Base-by-base conservation (phyloP, 2,797 vertebrate genomes). In the Siniperca undulata region DNA sequence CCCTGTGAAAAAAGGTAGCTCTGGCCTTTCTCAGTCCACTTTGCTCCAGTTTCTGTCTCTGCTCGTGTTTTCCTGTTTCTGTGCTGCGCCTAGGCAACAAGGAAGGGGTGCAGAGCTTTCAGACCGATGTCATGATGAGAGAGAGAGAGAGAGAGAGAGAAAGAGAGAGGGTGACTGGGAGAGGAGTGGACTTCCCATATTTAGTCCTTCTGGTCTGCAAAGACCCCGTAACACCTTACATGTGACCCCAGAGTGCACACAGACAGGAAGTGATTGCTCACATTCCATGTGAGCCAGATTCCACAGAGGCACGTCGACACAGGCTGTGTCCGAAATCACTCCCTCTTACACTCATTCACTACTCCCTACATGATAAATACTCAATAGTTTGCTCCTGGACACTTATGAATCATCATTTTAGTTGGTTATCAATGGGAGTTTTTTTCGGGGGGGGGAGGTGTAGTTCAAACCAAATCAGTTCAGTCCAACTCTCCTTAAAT, bases 91-190 rank as follows among this genome's bases (percentile, higher is more conserved):
- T 62, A 75, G 91, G 93, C 93, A 95, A 95, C 94, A 87, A 78
- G 65, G 79, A 78, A 78, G 87, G 80, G 82, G 50, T 84, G 76
- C 84, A 74, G 85, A 68, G 68, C 77, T 77, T 87, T 77, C 77
- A 85, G 74, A 66, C 84, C 92, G 90, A 94, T 92, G 91, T 93
- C 93, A 94, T 83, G 75, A 86, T 86, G 92, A 82, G 83, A 82
- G 76, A 77, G 61, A 60, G 74, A 27, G 72, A 24, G 60, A 62
- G 73, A 68, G 58, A n/a, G 92, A 82, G 83, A 53, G 53, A 38
- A 70, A 55, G 76, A 70, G 72, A 74, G 59, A 66, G 67, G 62
- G 67, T 30, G 67, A 60, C 75, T 69, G 77, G 11, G 62, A 84
- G 68, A 78, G 78, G 82, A 86, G 74, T 68, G 85, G 76, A 82